phyloP scores from a whole-genome alignment of 2,797 vertebrate genomes.

The Sorex maritimensis region DNA sequence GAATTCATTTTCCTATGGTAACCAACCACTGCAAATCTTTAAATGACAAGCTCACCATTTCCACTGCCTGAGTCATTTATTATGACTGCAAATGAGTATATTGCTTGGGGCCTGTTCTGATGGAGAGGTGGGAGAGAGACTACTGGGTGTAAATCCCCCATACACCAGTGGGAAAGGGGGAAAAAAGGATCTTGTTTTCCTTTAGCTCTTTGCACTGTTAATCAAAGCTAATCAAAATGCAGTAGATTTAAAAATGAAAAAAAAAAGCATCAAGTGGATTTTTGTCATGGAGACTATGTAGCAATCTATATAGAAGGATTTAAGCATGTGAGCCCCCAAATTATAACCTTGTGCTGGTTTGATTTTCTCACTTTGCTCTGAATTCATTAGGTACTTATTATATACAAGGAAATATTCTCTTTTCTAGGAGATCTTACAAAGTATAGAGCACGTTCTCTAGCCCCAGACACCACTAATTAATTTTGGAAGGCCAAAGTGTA shows the following conservation, averaged over 20 bases:
- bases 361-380: neutral
- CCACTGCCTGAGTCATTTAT: constrained; percentile 81
- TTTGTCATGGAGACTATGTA: constrained; percentile 17
- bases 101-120: constrained; percentile 78
- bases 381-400: neutral
- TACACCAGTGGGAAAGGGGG: constrained; percentile 23
- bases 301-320: neutral
- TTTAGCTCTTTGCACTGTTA: constrained; percentile 75
- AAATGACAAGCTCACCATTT: constrained; percentile 81
- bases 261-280: constrained; percentile 30
- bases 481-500: neutral
- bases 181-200: constrained; percentile 66
- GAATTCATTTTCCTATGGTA: constrained; percentile 81
- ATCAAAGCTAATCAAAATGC: constrained; percentile 83
- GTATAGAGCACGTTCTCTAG: neutral
- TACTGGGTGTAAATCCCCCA: constrained; percentile 75
- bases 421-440: constrained; percentile 13
- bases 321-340: neutral
- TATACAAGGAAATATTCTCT: neutral
- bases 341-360: neutral
- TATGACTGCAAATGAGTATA: constrained; percentile 82
- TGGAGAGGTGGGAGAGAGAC: constrained; percentile 69
- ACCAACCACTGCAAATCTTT: constrained; percentile 80
- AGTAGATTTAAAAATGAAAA: constrained; percentile 53
- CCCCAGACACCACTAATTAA: neutral